Percentiles rank a stretch among this genome's conserved stretches.
These are phyloP conservation scores for Drosophila quinaria DNA, from an alignment of 2,888 invertebrate species.

Conservation along the genomic window DNA sequence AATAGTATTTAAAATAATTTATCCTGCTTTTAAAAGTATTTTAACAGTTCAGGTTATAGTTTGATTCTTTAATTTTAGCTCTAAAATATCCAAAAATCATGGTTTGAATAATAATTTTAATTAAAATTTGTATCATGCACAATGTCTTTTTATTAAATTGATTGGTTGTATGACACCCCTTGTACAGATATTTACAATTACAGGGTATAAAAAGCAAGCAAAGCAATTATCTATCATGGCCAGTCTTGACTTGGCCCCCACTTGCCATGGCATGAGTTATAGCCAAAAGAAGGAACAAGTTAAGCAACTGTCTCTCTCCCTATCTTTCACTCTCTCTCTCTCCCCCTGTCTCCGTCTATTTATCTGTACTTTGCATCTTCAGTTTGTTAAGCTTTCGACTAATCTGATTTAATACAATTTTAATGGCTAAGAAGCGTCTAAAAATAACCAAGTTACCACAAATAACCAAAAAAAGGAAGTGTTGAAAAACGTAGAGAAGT, in stretches of 20 bases:
- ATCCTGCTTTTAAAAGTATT: too few relatives aligned
- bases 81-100: too few relatives aligned
- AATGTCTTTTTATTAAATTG: background rate
- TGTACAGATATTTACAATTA: background rate
- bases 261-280: slow-evolving; percentile 1
- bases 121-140: background rate
- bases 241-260: slow-evolving; percentile 11
- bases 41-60: too few relatives aligned
- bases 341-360: background rate
- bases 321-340: background rate
- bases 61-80: too few relatives aligned
- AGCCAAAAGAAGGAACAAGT: slow-evolving; percentile 15
- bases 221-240: slow-evolving; percentile 15
- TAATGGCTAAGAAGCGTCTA: slow-evolving; percentile 28
- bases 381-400: slow-evolving; percentile 40
- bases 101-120: too few relatives aligned
- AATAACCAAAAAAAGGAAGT: slow-evolving; percentile 4
- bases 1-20: too few relatives aligned
- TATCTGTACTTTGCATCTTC: slow-evolving; percentile 3
- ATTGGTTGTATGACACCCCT: background rate
- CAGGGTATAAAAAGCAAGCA: slow-evolving; percentile 24
- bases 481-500: slow-evolving; percentile 7
- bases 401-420: slow-evolving; percentile 49
- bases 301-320: slow-evolving; percentile 26
- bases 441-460: slow-evolving; percentile 30